Percentiles rank a stretch among this genome's conserved stretches.
Evolutionary conservation across 2,113 vertebrate genomes (phyloP).

Genomic region (Centropus bengalensis): DNA sequence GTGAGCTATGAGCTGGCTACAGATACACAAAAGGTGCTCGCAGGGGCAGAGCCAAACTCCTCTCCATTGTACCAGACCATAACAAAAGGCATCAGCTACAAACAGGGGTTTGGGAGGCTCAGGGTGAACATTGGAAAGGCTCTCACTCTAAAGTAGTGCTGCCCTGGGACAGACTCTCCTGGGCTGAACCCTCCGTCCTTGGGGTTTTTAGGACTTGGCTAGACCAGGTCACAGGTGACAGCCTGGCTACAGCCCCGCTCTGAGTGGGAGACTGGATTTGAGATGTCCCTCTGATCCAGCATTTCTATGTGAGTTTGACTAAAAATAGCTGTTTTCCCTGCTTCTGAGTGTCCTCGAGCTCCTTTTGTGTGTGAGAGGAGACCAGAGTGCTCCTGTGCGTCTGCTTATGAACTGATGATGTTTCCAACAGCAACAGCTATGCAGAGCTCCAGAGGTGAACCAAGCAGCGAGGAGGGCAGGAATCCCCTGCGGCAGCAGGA

Average conservation of each 20-base stretch:
- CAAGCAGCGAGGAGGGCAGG: neutral
- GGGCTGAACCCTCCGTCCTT: too few relatives aligned
- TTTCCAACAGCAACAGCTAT: slow-evolving; percentile 56
- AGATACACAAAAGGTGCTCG: fast-evolving
- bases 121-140: neutral
- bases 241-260: neutral
- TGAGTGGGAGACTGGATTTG: neutral
- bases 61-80: fast-evolving
- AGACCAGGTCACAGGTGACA: neutral
- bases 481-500: neutral
- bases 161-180: neutral
- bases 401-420: neutral
- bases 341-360: neutral
- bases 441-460: neutral
- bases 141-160: fast-evolving
- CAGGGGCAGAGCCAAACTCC: neutral
- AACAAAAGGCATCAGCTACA: neutral
- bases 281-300: neutral
- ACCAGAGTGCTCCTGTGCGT: neutral
- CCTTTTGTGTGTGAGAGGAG: neutral
- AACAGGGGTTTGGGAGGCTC: neutral
- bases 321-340: neutral
- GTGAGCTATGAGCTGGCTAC: neutral
- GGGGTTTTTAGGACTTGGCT: neutral
- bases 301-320: neutral